phyloP scores from a whole-genome alignment of 2,888 invertebrate genomes.

The Dasypogon diadema region DNA sequence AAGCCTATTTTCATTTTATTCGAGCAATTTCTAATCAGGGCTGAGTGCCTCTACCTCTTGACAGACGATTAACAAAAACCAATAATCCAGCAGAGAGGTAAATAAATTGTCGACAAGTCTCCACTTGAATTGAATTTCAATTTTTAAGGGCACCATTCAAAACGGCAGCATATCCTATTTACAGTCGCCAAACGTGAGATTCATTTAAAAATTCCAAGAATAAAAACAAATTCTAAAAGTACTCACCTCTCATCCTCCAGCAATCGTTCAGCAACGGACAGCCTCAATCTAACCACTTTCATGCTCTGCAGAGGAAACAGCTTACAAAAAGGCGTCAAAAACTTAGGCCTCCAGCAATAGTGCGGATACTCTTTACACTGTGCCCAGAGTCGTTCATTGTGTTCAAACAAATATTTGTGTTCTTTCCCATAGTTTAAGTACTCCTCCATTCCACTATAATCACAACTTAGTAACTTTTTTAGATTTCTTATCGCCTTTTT shows the following conservation, averaged over 20 bases:
- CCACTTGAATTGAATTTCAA: too few relatives aligned
- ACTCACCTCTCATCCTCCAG: conserved; percentile 79
- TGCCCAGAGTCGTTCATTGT: conserved; percentile 86
- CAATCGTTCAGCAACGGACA: conserved; percentile 78
- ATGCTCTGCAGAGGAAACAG: conserved; percentile 90
- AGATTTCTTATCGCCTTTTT: conserved; percentile 76
- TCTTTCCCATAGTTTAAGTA: conserved; percentile 83
- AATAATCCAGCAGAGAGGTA: too few relatives aligned
- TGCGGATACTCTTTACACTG: conserved; percentile 78
- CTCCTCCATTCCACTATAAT: conserved; percentile 79
- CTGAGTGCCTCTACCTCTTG: too few relatives aligned
- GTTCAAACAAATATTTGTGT: conserved; percentile 85
- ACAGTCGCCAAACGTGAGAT: too few relatives aligned
- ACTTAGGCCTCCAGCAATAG: conserved; percentile 78
- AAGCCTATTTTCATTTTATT: too few relatives aligned
- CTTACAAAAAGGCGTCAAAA: conserved; percentile 82
- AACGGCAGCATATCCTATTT: too few relatives aligned
- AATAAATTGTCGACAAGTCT: too few relatives aligned
- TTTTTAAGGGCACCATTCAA: too few relatives aligned
- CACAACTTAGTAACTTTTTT: conserved; percentile 80
- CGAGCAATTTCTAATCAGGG: too few relatives aligned
- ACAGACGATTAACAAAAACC: too few relatives aligned
- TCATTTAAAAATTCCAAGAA: too few relatives aligned
- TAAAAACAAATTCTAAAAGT: too few relatives aligned
- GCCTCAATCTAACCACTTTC: conserved; percentile 85